Percentiles rank a stretch among this genome's conserved stretches.
These are phyloP conservation scores for Dromococcyx pavoninus DNA, from an alignment of 2,797 vertebrate genomes.

Conservation along the genomic window DNA sequence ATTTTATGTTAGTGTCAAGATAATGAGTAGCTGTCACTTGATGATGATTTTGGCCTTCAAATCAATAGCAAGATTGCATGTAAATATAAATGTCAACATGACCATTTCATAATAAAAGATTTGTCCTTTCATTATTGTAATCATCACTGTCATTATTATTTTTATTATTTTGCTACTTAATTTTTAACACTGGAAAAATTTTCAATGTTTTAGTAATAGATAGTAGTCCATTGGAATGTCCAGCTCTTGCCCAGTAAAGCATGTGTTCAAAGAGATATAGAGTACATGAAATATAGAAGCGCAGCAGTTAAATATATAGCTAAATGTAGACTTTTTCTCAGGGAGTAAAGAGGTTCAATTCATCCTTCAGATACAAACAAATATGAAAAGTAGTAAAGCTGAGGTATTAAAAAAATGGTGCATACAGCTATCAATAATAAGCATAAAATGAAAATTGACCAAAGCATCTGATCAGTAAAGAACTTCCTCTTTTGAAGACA, in stretches of 20 bases:
- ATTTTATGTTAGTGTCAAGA: constrained; percentile 38
- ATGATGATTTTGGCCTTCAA: constrained; percentile 21
- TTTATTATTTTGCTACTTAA: not conserved
- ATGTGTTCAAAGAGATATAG: not conserved
- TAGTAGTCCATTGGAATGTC: not conserved
- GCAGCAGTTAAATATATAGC: not conserved
- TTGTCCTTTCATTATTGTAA: not conserved
- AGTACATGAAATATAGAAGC: not conserved
- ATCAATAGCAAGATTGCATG: not conserved
- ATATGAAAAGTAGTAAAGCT: not conserved
- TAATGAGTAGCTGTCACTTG: constrained; percentile 6
- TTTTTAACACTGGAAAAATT: not conserved
- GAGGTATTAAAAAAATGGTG: not conserved
- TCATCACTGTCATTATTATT: not conserved
- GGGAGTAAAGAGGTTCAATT: not conserved
- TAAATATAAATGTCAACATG: not conserved
- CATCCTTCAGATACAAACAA: not conserved
- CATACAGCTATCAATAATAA: not conserved
- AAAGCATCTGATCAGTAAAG: not conserved
- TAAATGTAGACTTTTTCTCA: not conserved
- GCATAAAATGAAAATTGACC: not conserved
- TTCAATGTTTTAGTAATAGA: not conserved
- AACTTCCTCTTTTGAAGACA: not conserved
- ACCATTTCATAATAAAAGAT: not conserved
- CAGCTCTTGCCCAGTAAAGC: not conserved